phyloP scores from a whole-genome alignment of 2,113 vertebrate species.

The Phylloscopus trochiloides region DNA sequence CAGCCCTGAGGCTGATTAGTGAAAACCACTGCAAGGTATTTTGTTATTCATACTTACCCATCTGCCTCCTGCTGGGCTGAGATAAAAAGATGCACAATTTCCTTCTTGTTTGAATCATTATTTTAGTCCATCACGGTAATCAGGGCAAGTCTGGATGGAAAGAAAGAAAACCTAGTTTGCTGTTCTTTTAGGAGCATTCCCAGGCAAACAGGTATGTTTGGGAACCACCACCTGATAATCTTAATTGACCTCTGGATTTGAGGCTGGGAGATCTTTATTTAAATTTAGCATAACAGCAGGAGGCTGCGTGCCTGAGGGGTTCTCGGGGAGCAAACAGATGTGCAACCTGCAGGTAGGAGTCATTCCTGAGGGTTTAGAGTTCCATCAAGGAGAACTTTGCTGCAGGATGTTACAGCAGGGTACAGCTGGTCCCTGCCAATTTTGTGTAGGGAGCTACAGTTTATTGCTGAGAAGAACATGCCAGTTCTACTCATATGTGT shows the following conservation, averaged over 20 bases:
- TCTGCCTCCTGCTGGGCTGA: conserved; percentile 64
- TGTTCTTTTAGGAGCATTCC: conserved; percentile 60
- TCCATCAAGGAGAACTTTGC: not conserved
- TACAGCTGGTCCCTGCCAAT: not conserved
- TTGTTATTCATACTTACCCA: conserved; percentile 72
- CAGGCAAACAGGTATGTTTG: conserved; percentile 56
- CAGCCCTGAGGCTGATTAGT: conserved; percentile 70
- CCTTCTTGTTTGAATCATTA: conserved; percentile 62
- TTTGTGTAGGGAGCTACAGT: not conserved
- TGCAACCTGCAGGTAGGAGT: conserved; percentile 11
- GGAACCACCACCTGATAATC: conserved; percentile 68
- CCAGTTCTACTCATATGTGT: not conserved
- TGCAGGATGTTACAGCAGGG: not conserved
- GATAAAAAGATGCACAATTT: conserved; percentile 62
- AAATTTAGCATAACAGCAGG: conserved; percentile 36
- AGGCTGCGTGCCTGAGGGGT: not conserved
- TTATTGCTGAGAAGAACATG: not conserved
- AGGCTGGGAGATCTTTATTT: conserved; percentile 47
- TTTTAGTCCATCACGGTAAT: conserved; percentile 68
- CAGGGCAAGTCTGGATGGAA: not conserved
- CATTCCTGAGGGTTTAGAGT: not conserved
- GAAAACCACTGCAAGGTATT: conserved; percentile 74
- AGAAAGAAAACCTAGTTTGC: conserved; percentile 26
- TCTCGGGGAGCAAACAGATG: conserved; percentile 35
- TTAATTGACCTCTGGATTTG: conserved; percentile 75